Base-by-base conservation (phyloP, 2,113 vertebrate genomes). In the Typhlomys cinereus region DNA sequence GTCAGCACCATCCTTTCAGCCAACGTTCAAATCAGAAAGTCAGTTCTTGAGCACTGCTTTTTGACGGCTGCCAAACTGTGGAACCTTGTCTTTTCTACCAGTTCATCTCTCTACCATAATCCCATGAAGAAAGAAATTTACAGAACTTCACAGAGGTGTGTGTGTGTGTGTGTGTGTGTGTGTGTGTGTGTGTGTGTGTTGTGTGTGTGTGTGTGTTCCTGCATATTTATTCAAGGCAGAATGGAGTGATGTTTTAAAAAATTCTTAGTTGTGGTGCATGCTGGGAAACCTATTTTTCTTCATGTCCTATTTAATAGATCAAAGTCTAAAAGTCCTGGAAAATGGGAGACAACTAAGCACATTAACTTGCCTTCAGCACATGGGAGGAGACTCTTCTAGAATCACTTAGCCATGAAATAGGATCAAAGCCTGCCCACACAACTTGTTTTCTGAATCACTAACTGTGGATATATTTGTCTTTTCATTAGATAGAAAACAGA, bases 391-490 rank as follows among this genome's bases (percentile, higher is more conserved):
- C 29, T 69, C n/a, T 59, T 70, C 74, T 59, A 70, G 62, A 92
- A 85, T 18, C 46, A 88, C 5, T n/a, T 31, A 71, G 44, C 34
- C 23, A 50, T 59, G 46, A 41, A 81, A 70, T 39, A 81, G 29
- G 29, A 39, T 17, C 61, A 91, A 69, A 46, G 39, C 21, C 61
- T 64, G 81, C 17, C 34, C 14, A n/a, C 11, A 64, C 18, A 79
- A 36, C n/a, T 52, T 92, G 25, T 7, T 87, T 90, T 81, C 10
- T 87, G 52, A 79, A n/a, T n/a, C n/a, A n/a, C n/a, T n/a, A n/a
- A n/a, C n/a, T n/a, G n/a, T n/a, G n/a, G n/a, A 84, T 29, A 61
- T 34, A 79, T 69, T 91, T 74, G 34, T 71, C 44, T 89, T 79
- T 69, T 82, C 50, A 36, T 57, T 79, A 70, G 75, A 29, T 17